Evolutionary conservation across 2,888 invertebrate species (phyloP).

Genomic region (Lasioglossum zephyrum): DNA sequence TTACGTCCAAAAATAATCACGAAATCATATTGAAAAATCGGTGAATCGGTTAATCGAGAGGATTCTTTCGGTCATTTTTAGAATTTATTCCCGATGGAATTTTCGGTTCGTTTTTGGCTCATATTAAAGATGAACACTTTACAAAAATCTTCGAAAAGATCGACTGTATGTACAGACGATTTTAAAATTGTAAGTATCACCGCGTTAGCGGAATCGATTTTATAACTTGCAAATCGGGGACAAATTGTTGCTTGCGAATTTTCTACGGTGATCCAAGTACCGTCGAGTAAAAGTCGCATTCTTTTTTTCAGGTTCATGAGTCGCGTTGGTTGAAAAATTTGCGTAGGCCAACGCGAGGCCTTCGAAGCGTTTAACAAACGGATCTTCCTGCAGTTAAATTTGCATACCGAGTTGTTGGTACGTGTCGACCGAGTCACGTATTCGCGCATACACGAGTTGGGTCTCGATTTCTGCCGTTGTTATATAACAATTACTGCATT

Average conservation of each 20-base stretch:
- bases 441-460: constrained; percentile 58
- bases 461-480: constrained; percentile 73
- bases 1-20: background rate
- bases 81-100: background rate
- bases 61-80: background rate
- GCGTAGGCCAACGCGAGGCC: constrained; percentile 68
- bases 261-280: background rate
- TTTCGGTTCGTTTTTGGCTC: background rate
- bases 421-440: constrained; percentile 61
- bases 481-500: constrained; percentile 73
- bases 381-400: constrained; percentile 82
- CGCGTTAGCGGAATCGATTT: background rate
- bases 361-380: constrained; percentile 75
- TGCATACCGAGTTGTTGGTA: constrained; percentile 77
- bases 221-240: background rate
- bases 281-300: constrained; percentile 1
- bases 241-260: background rate
- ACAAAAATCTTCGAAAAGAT: too few species aligned
- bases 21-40: background rate
- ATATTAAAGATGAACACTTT: background rate
- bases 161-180: too few species aligned
- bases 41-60: too few species aligned
- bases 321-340: constrained; percentile 51
- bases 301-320: background rate
- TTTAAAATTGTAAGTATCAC: background rate